Base-by-base conservation (phyloP, 2,888 invertebrate genomes). In the Ichneumoninae sp. region DNA sequence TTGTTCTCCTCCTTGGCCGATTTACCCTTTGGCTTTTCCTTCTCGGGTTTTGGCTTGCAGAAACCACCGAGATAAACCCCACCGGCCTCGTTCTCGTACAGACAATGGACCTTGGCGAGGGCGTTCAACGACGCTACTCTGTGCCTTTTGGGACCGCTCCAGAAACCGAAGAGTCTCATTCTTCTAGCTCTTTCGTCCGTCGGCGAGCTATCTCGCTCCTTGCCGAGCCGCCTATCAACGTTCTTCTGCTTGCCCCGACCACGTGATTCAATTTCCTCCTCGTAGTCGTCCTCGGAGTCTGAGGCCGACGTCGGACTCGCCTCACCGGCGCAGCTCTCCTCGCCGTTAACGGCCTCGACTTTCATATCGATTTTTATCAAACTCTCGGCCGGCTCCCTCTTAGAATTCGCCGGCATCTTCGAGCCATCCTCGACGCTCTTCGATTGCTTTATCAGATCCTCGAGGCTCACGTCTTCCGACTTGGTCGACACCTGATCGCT, bases 81-180 rank as follows among this genome's bases (percentile, higher is more conserved):
- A 71, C 97, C 95, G 72, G 97, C 96, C 94, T 98, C 98, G 92
- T 98, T 98, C 93, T 98, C 98, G 91, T 98, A 98, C 33, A 98
- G 94, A 91, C 98, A 98, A 92, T 98, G 98, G 1, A 98, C 98
- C 94, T 98, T 98, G 36, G 98, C 98, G 88, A 97, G 93, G 0
- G 98, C 98, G 92, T 98, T 98, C 44, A 98, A 94, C 1, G 98
- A 98, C 52, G 98, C 98, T 94, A 98, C 97, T 87, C 98, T 95
- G 91, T 97, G 97, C 65, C 97, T 95, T 93, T 97, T 97, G 33
- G 97, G 97, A 0, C 97, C 97, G 86, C 95, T 95, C 96, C 96
- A 96, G 94, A 96, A 96, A 0, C 96, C 96, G 83, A 96, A 94
- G 52, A 96, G 93, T 90, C 96, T 95, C 88, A 96, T 94, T 84